Evolutionary conservation across 2,113 vertebrate genomes (phyloP), one percentile per base, ranked within the genome.

Genomic region (Dunckerocampus dactyliophorus): DNA sequence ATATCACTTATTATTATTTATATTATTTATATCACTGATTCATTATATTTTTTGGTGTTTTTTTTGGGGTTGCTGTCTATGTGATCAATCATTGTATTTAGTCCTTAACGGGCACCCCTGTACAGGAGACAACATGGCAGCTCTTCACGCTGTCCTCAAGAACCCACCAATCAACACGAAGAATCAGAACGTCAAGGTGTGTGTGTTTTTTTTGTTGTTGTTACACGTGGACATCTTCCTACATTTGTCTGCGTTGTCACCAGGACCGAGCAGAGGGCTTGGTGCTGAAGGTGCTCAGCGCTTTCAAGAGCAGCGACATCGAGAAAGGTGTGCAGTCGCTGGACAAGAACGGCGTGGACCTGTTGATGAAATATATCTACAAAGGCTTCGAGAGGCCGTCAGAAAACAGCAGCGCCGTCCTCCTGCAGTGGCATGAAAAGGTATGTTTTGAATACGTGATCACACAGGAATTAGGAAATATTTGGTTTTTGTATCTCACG

Each of bases 311-410:
- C 78, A 94, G 92, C 0, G 97, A 99, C 65, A 97, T 99, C 0
- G 97, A 99, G 87, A 98, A 97, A 71, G 96, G 90, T 0, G 95
- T 99, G 63, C 96, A 98, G 81, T 95, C 95, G 0, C 89, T 98
- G 69, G 96, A 98, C 82, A 95, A 95, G 85, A 97, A 93, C 0
- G 89, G 92, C 0, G 92, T 98, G 19, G 97, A 99, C 83, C 93
- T 99, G 70, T 90, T 98, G 47, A 98, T 99, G 96, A 98, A 99
- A 80, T 99, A 99, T 86, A 97, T 99, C 89, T 99, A 99, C 91
- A 98, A 97, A 86, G 97, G 97, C 72, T 99, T 99, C 5, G 97
- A 99, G 87, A 93, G 85, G 66, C 97, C 97, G 2, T 97, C 96
- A 0, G 97, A 99, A 77, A 99, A 99, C 80, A 98, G 94, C 91